Evolutionary conservation across 1,140 invertebrate species (phyloP).

Genomic region (Pemphigus obesinymphae): DNA sequence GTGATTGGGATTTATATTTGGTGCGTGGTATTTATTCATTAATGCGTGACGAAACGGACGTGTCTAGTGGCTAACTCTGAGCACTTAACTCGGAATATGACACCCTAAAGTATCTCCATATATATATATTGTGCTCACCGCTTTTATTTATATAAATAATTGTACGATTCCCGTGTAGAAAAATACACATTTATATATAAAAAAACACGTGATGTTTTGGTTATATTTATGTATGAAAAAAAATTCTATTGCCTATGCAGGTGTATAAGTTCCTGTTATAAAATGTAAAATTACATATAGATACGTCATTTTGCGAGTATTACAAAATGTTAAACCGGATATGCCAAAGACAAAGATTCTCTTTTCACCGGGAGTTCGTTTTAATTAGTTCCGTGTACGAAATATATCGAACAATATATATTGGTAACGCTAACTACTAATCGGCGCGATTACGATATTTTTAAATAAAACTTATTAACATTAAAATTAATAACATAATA

Average conservation of each 20-base stretch:
- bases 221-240: too few species aligned
- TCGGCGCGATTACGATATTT: background rate
- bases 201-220: too few species aligned
- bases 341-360: background rate
- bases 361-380: background rate
- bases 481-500: too few species aligned
- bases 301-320: background rate
- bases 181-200: too few species aligned
- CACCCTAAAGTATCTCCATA: background rate
- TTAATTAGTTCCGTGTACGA: constrained; percentile 6
- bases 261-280: too few species aligned
- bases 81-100: background rate
- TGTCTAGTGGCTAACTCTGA: background rate
- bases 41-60: background rate
- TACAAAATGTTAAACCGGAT: background rate
- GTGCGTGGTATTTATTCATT: too few species aligned
- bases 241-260: too few species aligned
- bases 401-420: background rate
- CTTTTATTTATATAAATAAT: too few species aligned
- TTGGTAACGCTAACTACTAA: background rate
- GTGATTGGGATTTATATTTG: background rate
- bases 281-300: too few species aligned
- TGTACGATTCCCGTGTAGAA: too few species aligned
- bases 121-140: background rate
- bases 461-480: too few species aligned